These are phyloP conservation scores for Drosophila kikkawai DNA, from an alignment of 1,140 invertebrate species.

Conservation along the genomic window DNA sequence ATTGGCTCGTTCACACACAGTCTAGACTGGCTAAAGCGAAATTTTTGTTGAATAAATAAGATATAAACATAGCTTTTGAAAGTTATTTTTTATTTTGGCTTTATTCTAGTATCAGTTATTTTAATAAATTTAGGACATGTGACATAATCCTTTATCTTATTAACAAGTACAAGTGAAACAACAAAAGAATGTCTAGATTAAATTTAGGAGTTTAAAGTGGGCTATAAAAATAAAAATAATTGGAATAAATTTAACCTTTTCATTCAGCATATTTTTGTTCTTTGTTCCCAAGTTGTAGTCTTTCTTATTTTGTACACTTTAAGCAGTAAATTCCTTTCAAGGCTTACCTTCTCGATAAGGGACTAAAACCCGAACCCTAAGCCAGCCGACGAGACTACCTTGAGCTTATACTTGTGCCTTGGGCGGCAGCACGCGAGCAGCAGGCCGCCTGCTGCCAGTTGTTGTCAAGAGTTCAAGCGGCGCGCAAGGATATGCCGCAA, in stretches of 20 bases:
- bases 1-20: constrained; percentile 26
- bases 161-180: too few species aligned
- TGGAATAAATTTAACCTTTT: too few species aligned
- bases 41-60: background rate
- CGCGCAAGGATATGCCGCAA: constrained; percentile 62
- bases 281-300: too few species aligned
- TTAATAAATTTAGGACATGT: background rate
- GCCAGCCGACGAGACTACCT: constrained; percentile 1
- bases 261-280: too few species aligned
- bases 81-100: too few species aligned
- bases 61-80: background rate
- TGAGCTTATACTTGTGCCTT: background rate
- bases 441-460: constrained; percentile 41
- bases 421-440: constrained; percentile 10
- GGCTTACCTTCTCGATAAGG: background rate
- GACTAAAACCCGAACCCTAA: background rate
- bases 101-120: background rate
- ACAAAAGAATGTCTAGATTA: too few species aligned
- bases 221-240: too few species aligned
- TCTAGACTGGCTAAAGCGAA: background rate
- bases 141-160: too few species aligned
- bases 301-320: too few species aligned
- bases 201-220: too few species aligned
- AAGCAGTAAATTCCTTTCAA: background rate
- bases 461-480: constrained; percentile 40